Percentiles rank a stretch among this genome's conserved stretches.
Evolutionary conservation across 2,113 vertebrate species (phyloP).

Genomic region (Pontoporia blainvillei): DNA sequence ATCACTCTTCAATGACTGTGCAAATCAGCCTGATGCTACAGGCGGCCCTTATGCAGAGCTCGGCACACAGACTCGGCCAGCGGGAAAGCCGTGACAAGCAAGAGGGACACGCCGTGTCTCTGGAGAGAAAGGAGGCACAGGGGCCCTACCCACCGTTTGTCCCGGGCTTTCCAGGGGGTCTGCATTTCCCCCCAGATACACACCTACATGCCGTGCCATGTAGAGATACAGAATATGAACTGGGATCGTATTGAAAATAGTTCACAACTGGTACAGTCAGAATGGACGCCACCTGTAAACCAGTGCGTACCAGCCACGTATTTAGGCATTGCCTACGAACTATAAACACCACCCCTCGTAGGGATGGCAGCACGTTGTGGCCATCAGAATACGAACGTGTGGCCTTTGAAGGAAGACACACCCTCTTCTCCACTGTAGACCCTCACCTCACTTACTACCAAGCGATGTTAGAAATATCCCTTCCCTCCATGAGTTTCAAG

Average conservation of each 20-base stretch:
- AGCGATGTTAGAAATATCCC: neutral
- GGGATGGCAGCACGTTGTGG: rapidly evolving
- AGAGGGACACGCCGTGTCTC: neutral
- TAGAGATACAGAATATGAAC: neutral
- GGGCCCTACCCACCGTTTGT: neutral
- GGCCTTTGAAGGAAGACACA: neutral
- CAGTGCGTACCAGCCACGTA: too few relatives aligned
- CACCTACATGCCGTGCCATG: neutral
- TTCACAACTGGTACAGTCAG: neutral
- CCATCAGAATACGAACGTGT: neutral
- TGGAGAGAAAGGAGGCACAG: neutral
- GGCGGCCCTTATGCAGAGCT: neutral
- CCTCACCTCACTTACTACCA: too few relatives aligned
- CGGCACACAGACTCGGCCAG: neutral
- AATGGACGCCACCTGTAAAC: neutral
- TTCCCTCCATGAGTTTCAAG: neutral
- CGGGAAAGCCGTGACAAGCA: neutral
- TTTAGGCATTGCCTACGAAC: rapidly evolving
- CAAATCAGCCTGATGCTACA: neutral
- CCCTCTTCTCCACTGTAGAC: neutral
- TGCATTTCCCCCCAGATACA: neutral
- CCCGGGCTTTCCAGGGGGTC: neutral
- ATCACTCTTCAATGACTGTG: neutral
- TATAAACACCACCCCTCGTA: neutral
- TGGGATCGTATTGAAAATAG: neutral